A percentile compares a stretch with the other conserved stretches of the same genome.
Evolutionary conservation across 2,888 invertebrate species (phyloP).

Genomic region (Bedellia somnulentella): DNA sequence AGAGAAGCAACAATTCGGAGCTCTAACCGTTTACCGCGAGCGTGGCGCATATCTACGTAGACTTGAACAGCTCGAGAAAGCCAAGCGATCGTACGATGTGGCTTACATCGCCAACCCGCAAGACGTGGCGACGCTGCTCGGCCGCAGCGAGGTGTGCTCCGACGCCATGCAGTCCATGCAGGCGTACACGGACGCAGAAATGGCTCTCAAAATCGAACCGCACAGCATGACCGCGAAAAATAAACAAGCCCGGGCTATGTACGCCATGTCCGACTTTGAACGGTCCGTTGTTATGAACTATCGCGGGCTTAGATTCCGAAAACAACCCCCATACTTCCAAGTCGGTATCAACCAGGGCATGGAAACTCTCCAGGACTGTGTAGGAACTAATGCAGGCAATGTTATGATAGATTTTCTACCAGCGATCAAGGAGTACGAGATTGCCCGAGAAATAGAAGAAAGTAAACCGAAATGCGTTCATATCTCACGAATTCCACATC

Average conservation of each 20-base stretch:
- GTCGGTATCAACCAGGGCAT: conserved; percentile 49
- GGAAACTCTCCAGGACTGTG: conserved; percentile 49
- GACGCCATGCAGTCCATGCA: conserved; percentile 43
- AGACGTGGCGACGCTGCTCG: conserved; percentile 36
- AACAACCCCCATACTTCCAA: conserved; percentile 42
- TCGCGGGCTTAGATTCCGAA: conserved; percentile 29
- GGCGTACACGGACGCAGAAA: conserved; percentile 41
- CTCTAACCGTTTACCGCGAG: conserved; percentile 43
- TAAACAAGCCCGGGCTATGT: conserved; percentile 48
- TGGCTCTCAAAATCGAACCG: conserved; percentile 40
- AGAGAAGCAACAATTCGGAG: conserved; percentile 36
- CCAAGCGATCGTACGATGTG: conserved; percentile 42
- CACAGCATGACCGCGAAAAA: conserved; percentile 41
- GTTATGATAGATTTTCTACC: conserved; percentile 45
- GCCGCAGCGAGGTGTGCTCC: conserved; percentile 43
- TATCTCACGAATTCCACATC: conserved; percentile 36
- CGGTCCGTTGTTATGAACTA: conserved; percentile 46
- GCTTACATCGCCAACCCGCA: conserved; percentile 30
- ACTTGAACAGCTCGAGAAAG: conserved; percentile 46
- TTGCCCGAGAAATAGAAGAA: conserved; percentile 18
- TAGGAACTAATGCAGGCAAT: conserved; percentile 40
- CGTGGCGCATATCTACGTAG: conserved; percentile 40
- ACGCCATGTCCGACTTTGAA: conserved; percentile 50
- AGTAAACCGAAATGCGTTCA: conserved; percentile 16
- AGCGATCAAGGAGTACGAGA: conserved; percentile 37